Evolutionary conservation across 2,888 invertebrate genomes (phyloP), one percentile per base, ranked within the genome.

Genomic region (Nycteola revayana): DNA sequence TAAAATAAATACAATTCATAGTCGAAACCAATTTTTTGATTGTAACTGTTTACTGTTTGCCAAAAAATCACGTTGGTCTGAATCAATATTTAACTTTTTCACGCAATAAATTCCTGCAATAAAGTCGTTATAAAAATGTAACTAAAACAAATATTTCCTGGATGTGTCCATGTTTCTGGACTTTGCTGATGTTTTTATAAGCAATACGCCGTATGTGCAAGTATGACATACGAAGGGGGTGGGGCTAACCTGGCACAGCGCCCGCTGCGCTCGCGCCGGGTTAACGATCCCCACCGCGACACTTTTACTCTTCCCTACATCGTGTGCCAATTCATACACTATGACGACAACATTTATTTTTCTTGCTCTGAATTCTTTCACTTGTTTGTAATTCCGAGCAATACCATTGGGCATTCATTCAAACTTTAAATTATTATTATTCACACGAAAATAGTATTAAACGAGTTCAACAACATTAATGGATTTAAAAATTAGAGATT

Each of bases 281-380:
- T 38, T 31, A 42, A 32, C 41, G 46, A 9, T 32, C 36, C 23
- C 9, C 36, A 4, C 21, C 18, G 29, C 28, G 31, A 35, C 47
- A 46, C 29, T 29, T 30, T 29, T 22, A 29, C 28, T 28, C 8
- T 32, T 31, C 14, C 10, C 9, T 32, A 29, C 32, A 27, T 10
- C 23, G 32, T 7, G 42, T 41, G 43, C 49, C 49, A 48, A 41
- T 34, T 49, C 27, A 21, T 25, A 17, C 6, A 8, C 20, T 9
- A 10, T 31, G 27, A 18, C 29, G 31, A 25, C 36, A 18, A 7
- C 10, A 23, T 32, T 23, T 38, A 25, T 31, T 25, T 28, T 7
- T 18, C 3, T 8, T 23, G 25, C 10, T 33, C 40, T 32, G 29
- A 31, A 29, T 42, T 33, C 22, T 10, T 22, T 9, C 8, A 9